Conservation (phyloP, 2,888 invertebrate species). For the Cephonodes hylas region DNA sequence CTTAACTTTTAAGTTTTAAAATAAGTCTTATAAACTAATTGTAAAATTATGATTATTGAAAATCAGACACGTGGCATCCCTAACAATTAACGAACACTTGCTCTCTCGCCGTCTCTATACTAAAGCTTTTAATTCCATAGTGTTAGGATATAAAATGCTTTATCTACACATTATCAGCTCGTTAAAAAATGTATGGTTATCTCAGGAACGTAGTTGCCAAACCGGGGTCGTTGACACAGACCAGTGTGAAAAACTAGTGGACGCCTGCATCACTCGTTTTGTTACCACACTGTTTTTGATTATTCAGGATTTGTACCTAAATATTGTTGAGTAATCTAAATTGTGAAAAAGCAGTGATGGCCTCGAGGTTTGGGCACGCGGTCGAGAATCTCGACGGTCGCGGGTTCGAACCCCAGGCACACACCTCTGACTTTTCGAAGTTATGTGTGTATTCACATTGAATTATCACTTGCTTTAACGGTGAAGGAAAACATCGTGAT, state of each 20-base stretch:
- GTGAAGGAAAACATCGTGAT: too few species aligned
- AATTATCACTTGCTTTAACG: too few species aligned
- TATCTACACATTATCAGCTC: slow-evolving; percentile 14
- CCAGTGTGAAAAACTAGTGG: not conserved
- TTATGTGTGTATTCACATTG: too few species aligned
- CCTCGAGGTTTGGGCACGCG: too few species aligned
- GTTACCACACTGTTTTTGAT: slow-evolving; percentile 6
- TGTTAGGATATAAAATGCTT: slow-evolving; percentile 14
- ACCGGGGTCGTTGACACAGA: slow-evolving; percentile 34
- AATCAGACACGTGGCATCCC: not conserved
- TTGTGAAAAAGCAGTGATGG: too few species aligned
- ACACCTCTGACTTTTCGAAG: too few species aligned
- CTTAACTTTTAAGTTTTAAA: too few species aligned
- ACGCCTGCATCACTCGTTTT: slow-evolving; percentile 18
- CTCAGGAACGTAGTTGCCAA: slow-evolving; percentile 17
- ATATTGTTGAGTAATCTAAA: not conserved
- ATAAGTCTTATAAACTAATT: too few species aligned
- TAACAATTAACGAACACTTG: not conserved
- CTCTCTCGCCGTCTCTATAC: not conserved
- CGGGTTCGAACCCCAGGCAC: too few species aligned
- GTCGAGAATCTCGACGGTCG: too few species aligned
- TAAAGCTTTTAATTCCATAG: not conserved
- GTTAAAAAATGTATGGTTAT: slow-evolving; percentile 15
- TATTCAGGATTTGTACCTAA: not conserved
- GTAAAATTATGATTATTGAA: not conserved